These are phyloP conservation scores for Leucopternis melanops DNA, from an alignment of 2,113 vertebrate genomes.

Conservation along the genomic window DNA sequence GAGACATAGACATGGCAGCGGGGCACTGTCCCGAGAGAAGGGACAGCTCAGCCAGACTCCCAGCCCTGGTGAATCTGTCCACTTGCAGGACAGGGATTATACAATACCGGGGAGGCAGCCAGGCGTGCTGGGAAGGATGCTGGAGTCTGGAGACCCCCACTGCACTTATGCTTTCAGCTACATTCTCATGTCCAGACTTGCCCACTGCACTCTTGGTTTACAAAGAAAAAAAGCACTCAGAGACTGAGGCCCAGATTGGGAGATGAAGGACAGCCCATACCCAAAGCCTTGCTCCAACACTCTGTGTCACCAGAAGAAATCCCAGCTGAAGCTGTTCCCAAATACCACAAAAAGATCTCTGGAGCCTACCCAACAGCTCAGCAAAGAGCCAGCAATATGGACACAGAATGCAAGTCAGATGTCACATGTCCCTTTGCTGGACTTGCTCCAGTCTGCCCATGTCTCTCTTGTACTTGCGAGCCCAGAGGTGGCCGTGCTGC, in stretches of 20 bases:
- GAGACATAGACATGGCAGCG: neutral
- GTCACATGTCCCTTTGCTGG: no score
- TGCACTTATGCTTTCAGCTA: neutral
- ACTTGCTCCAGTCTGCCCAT: no score
- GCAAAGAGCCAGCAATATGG: neutral
- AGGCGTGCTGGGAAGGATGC: neutral
- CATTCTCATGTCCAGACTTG: constrained; percentile 3
- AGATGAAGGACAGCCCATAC: neutral
- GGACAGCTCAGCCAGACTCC: neutral
- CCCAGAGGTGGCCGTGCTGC: no score
- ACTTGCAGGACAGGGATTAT: neutral
- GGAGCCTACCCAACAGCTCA: neutral
- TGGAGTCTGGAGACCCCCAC: neutral
- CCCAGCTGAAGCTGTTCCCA: neutral
- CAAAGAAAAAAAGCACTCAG: neutral
- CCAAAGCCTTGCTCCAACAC: neutral
- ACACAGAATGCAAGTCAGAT: neutral
- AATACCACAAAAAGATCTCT: neutral
- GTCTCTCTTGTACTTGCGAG: no score
- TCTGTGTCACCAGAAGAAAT: neutral
- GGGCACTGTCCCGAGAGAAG: neutral
- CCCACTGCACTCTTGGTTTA: neutral
- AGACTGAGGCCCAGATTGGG: neutral
- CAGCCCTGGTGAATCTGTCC: neutral
- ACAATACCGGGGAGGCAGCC: neutral